These are phyloP conservation scores for Drosophila hydei DNA, from an alignment of 1,140 invertebrate species.

Conservation along the genomic window DNA sequence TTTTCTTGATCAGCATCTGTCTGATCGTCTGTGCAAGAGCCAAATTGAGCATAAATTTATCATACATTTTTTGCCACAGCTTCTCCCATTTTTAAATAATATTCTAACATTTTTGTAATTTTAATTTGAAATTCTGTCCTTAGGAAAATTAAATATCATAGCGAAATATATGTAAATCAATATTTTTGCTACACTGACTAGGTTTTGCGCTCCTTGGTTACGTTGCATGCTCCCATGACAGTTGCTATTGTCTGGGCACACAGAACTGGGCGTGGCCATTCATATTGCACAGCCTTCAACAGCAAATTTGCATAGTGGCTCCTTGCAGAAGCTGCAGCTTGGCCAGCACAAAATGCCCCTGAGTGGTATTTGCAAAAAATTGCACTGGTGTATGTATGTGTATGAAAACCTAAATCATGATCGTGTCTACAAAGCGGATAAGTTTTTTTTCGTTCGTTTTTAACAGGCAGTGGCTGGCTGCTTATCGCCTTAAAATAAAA, in stretches of 20 bases:
- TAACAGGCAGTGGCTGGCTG: slow-evolving; percentile 28
- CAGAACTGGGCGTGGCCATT: slow-evolving; percentile 56
- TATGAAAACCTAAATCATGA: slow-evolving; percentile 27
- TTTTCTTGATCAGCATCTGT: too few relatives aligned
- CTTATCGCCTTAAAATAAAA: slow-evolving; percentile 54
- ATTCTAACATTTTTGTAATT: too few relatives aligned
- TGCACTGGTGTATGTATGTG: slow-evolving; percentile 27
- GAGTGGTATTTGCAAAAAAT: slow-evolving; percentile 65
- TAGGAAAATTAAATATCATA: too few relatives aligned
- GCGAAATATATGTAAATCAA: not conserved
- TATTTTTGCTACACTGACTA: not conserved
- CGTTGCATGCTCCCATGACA: slow-evolving; percentile 49
- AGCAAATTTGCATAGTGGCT: slow-evolving; percentile 60
- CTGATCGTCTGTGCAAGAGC: too few relatives aligned
- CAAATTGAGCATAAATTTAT: too few relatives aligned
- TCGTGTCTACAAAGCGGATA: slow-evolving; percentile 65
- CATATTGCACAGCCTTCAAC: slow-evolving; percentile 47
- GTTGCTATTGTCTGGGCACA: slow-evolving; percentile 43
- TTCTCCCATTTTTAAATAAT: too few relatives aligned
- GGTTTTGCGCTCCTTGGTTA: slow-evolving; percentile 6
- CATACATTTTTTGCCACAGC: too few relatives aligned
- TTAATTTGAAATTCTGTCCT: too few relatives aligned
- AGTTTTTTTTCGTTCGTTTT: slow-evolving; percentile 20
- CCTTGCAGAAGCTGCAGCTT: slow-evolving; percentile 35
- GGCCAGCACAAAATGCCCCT: slow-evolving; percentile 56